Evolutionary conservation across 2,797 vertebrate species (phyloP).

Genomic region (Calcarius lapponicus): DNA sequence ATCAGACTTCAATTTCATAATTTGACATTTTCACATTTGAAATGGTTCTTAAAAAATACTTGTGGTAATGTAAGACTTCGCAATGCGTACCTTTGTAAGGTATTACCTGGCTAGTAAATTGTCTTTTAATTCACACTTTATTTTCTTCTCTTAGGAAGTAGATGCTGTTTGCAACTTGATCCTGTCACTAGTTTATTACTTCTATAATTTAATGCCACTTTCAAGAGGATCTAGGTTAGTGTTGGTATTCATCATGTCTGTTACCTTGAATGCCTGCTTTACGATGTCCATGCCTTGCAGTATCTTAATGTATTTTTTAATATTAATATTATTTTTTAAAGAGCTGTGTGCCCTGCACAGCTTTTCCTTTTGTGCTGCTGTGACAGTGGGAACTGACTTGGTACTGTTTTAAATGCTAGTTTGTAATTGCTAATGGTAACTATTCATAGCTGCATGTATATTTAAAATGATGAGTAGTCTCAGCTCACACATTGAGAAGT

Average conservation of each 20-base stretch:
- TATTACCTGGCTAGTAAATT: background rate
- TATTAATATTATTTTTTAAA: background rate
- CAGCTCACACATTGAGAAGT: background rate
- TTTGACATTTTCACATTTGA: background rate
- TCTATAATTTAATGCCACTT: conserved; percentile 98
- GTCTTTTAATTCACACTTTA: background rate
- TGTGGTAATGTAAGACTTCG: background rate
- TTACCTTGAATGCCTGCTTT: background rate
- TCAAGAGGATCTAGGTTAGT: conserved; percentile 92
- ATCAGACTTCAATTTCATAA: background rate
- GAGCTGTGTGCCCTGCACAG: background rate
- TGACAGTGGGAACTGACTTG: background rate
- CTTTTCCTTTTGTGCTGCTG: background rate
- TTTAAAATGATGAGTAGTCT: background rate
- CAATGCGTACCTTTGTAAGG: background rate
- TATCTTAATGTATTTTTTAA: background rate
- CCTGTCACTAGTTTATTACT: conserved; percentile 96
- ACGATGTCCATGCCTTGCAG: background rate
- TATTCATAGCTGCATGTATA: background rate
- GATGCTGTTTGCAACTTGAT: conserved; percentile 96
- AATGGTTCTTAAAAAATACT: background rate
- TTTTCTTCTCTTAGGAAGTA: conserved; percentile 82
- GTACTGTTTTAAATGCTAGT: background rate
- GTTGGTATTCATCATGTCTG: background rate
- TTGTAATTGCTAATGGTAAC: background rate